Evolutionary conservation across 64 coral and sea anemone genomes (phyloP), one percentile per base, ranked within the genome.

Genomic region (Platygyra sinensis): DNA sequence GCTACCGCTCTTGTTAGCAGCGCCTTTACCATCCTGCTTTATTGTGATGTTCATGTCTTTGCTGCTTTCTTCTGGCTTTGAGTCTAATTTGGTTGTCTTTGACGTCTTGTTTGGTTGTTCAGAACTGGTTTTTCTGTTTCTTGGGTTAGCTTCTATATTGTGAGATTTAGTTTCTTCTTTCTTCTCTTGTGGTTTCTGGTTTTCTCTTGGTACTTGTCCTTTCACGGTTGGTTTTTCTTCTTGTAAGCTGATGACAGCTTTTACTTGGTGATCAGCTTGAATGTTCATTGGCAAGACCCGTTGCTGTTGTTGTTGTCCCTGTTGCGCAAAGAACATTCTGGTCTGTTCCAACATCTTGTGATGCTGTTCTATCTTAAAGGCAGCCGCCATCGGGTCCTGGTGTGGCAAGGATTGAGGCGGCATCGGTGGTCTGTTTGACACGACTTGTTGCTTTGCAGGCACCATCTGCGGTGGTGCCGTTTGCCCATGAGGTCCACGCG

Each of bases 261-360:
- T 91, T 18, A 20, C 51, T 91, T 91, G 89, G 16, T 73, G 89
- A 61, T 91, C 89, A 88, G 27, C 72, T 60, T 13, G 52, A 62
- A 76, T 74, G 52, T 60, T 74, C 72, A 74, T 50, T 17, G 15
- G 9, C 13, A 52, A 72, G 51, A 88, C 28, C 24, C 74, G 86
- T 36, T 88, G 86, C 51, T 62, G 73, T 18, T 73, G 86, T 14
- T 52, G 72, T 61, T 69, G 31, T 24, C 72, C 72, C 46, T 95
- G 89, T 69, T 80, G 75, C 13, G 87, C 89, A 75, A 97, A 97
- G 83, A 97, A 97, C 55, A 77, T 76, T 32, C 86, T 92, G 10
- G 95, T 97, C 74, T 97, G 80, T 77, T 94, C 91, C 71, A 97
- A 30, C 95, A 97, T 97, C 69, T 97, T 97, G 42, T 97, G 95